Base-by-base conservation (phyloP, 2,888 invertebrate species). In the Chydorus sphaericus region DNA sequence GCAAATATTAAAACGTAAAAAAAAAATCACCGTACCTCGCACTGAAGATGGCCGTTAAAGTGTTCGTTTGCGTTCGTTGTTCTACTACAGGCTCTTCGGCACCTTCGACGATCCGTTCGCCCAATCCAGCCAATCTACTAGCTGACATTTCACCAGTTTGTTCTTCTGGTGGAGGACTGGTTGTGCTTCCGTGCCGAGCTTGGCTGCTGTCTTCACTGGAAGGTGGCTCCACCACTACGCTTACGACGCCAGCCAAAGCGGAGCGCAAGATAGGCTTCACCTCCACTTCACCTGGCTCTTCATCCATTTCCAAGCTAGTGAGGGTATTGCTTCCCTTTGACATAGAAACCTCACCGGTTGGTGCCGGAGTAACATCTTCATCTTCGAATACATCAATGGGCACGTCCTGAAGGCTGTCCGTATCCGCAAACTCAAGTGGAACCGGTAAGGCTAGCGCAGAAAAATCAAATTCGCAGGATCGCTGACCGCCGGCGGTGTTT, bases 351-450 rank as follows among this genome's bases (percentile, higher is more conserved):
- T 16, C n/a, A n/a, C n/a, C n/a, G n/a, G n/a, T n/a, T n/a, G n/a
- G n/a, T n/a, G n/a, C n/a, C n/a, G n/a, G 44, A 10, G 1, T 14
- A 16, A 26, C 44, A 10, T 23, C 28, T 8, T 44, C 44, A 14
- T 44, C 44, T 14, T 44, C 44, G 28, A 44, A 44, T 23, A 44
- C 44, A 10, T 44, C 44, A 10, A 44, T 44, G 26, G 44, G 44
- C 26, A 44, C 44, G 11, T 44, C 44, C 11, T 44, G 44, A 23
- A 44, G n/a, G n/a, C 44, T 44, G 44, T 52, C 55, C 20, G 55
- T 55, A 23, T 55, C 55, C 53, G 88, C 88, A 69, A 89, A 89
- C 63, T 84, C 84, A 38, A 60, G 61, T 56, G 89, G 89, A 48
- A 80, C 85, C 1, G 87, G 87, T 60, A 87, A 71, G 58, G 77